These are phyloP conservation scores for Apis florea DNA, from an alignment of 1,140 invertebrate species.

Conservation along the genomic window DNA sequence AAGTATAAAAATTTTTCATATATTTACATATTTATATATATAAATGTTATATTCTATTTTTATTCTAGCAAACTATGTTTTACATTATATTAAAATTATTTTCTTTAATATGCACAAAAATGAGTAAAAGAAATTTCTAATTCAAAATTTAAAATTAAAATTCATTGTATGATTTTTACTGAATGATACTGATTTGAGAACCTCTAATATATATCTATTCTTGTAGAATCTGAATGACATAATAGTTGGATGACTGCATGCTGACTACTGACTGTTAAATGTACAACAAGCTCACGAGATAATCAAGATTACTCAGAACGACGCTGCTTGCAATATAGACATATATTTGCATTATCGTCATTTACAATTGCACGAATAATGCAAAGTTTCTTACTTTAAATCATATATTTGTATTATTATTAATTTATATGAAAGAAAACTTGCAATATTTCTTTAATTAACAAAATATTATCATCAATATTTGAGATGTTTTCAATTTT, in stretches of 20 bases:
- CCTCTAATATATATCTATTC: constrained; percentile 15
- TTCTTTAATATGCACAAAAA: not conserved
- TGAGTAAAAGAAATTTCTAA: not conserved
- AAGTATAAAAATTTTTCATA: no score
- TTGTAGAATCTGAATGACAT: constrained; percentile 39
- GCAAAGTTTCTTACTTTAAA: constrained; percentile 7
- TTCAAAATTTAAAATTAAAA: no score
- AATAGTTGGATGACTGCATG: constrained; percentile 40
- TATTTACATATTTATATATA: no score
- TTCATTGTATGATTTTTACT: no score
- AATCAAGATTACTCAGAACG: constrained; percentile 42
- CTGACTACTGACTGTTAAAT: constrained; percentile 39
- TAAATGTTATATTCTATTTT: no score
- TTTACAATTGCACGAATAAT: constrained; percentile 30
- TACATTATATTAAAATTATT: no score
- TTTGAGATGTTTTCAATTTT: constrained; percentile 6
- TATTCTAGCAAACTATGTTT: no score
- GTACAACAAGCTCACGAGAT: constrained; percentile 20
- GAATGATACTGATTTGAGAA: constrained; percentile 25
- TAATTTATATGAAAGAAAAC: constrained; percentile 4
- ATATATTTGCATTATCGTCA: constrained; percentile 10
- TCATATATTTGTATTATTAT: not conserved
- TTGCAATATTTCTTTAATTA: not conserved
- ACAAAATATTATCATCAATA: constrained; percentile 39
- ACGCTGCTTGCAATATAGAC: constrained; percentile 22